Base-by-base conservation (phyloP, 2,888 invertebrate genomes). In the Hedychridium roseum region DNA sequence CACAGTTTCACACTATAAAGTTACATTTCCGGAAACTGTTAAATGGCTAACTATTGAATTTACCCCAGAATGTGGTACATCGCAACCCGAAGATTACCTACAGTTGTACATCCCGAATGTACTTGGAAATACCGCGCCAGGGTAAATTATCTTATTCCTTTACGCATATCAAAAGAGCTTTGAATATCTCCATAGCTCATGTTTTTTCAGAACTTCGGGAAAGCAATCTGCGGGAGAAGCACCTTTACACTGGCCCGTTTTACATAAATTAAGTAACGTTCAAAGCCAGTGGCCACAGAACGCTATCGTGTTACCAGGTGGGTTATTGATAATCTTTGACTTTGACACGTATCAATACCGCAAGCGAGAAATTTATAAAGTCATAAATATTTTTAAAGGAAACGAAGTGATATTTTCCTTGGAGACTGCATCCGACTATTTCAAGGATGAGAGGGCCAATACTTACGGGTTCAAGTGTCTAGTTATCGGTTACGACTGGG, bases 11-110 rank as follows among this genome's bases (percentile, higher is more conserved):
- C 92, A 92, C 73, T 93, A 91, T 79, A 90, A 91, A 77, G 94
- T 97, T 5, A 84, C 88, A 28, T 97, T 98, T 80, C 95, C 97
- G 0, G 83, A 89, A 2, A 85, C 85, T 57, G 93, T 98, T 0
- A 90, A 92, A 58, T 97, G 97, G 92, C 83, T 98, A 72, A 91
- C 92, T 9, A 80, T 98, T 3, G 96, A 97, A 80, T 97, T 98
- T 81, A 97, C 97, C 74, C 85, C 91, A 0, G 88, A 91, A 51
- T 96, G 95, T 78, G 88, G 94, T 40, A 97, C 97, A 0, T 92
- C 91, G 1, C 97, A 96, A 80, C 88, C 91, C 0, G 97, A 97
- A 80, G 97, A 98, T 80, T 89, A 90, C 11, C 79, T 92, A 5
- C 88, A 91, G 39, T 81, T 92, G 11, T 88, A 87, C 61, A 84